Conservation (phyloP, 1,140 invertebrate genomes). For the Drosophila funebris region DNA sequence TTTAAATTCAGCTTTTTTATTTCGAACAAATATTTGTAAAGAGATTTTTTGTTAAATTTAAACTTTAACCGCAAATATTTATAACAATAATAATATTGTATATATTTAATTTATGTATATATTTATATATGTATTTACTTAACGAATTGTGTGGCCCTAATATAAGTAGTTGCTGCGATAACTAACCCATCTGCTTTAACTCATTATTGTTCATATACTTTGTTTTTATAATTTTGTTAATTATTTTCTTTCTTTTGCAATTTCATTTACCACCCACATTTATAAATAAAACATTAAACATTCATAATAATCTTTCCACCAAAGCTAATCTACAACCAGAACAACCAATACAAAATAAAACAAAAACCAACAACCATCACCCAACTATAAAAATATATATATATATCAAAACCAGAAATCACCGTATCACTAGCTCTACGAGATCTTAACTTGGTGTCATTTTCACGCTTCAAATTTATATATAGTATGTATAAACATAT, state of each 20-base stretch:
- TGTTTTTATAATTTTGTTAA: conserved; percentile 5
- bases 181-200: not conserved
- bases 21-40: not conserved
- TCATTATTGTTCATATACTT: too few relatives aligned
- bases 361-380: conserved; percentile 59
- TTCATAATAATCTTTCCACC: conserved; percentile 62
- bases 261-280: conserved; percentile 43
- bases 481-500: conserved; percentile 19
- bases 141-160: not conserved
- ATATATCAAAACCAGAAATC: conserved; percentile 58
- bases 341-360: conserved; percentile 23
- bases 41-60: not conserved
- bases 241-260: conserved; percentile 28
- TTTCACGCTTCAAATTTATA: conserved; percentile 73
- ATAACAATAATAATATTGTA: too few relatives aligned
- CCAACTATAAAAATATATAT: conserved; percentile 48
- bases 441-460: conserved; percentile 80
- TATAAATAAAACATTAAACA: conserved; percentile 29
- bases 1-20: not conserved
- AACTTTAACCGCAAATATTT: not conserved
- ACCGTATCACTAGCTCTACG: conserved; percentile 81
- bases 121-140: not conserved
- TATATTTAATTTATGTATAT: not conserved
- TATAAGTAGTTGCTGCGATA: not conserved
- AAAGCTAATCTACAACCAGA: conserved; percentile 66